A percentile compares a stretch with the other conserved stretches of the same genome.
These are phyloP conservation scores for Drosophila dunni DNA, from an alignment of 1,140 invertebrate genomes.

Conservation along the genomic window DNA sequence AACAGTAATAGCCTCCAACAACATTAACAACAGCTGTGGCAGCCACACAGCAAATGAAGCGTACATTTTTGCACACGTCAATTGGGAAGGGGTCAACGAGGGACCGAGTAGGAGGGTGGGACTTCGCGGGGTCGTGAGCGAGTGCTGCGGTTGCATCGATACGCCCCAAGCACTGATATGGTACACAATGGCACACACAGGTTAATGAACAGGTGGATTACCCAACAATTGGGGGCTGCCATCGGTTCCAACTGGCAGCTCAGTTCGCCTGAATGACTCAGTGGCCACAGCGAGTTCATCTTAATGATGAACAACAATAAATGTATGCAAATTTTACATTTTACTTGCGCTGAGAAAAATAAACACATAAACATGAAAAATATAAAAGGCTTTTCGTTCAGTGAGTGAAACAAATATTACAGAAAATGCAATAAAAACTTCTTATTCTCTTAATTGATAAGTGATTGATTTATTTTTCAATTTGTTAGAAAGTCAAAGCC, in stretches of 20 bases:
- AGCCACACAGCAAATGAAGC: slow-evolving; percentile 70
- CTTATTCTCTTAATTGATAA: too few species aligned
- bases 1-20: slow-evolving; percentile 23
- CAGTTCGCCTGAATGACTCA: slow-evolving; percentile 26
- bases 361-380: background rate
- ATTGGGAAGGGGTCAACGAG: slow-evolving; percentile 19
- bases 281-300: slow-evolving; percentile 15
- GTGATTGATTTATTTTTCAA: too few species aligned
- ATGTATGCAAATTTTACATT: slow-evolving; percentile 12
- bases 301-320: slow-evolving; percentile 16
- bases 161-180: slow-evolving; percentile 66
- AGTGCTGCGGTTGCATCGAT: slow-evolving; percentile 4
- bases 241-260: background rate
- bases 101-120: background rate
- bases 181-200: slow-evolving; percentile 38
- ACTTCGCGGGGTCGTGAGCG: background rate
- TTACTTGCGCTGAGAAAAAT: background rate
- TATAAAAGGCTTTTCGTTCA: too few species aligned
- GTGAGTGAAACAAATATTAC: too few species aligned
- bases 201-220: slow-evolving; percentile 67
- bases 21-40: slow-evolving; percentile 57
- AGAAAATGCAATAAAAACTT: too few species aligned
- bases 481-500: too few species aligned
- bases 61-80: slow-evolving; percentile 60
- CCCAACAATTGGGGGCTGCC: background rate